Evolutionary conservation across 2,797 vertebrate genomes (phyloP).

Genomic region (Valencia hispanica): DNA sequence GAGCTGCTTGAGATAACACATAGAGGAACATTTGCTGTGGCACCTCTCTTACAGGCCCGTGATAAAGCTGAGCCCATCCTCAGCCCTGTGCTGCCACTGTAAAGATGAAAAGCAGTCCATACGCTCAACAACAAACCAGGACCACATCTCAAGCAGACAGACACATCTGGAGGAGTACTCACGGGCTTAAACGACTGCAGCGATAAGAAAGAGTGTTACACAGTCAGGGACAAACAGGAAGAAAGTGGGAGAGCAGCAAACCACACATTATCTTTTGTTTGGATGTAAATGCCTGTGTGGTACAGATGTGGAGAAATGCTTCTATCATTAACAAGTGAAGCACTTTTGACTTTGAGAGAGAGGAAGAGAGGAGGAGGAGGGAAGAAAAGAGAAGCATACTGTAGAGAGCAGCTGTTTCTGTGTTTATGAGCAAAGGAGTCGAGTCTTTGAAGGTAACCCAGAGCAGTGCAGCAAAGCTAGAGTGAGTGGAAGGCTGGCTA

Average conservation of each 20-base stretch:
- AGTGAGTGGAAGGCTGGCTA: conserved; percentile 74
- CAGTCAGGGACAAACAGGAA: conserved; percentile 68
- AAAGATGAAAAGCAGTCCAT: conserved; percentile 67
- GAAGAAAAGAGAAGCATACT: conserved; percentile 72
- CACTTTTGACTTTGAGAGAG: conserved; percentile 84
- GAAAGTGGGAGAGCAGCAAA: conserved; percentile 68
- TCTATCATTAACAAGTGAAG: conserved; percentile 78
- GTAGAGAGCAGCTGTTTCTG: conserved; percentile 81
- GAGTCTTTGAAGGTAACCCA: conserved; percentile 83
- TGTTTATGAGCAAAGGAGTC: conserved; percentile 78
- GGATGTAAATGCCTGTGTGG: conserved; percentile 77
- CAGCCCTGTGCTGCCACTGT: conserved; percentile 39
- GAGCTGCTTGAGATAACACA: conserved; percentile 53
- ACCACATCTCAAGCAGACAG: conserved; percentile 59
- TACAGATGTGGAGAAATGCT: conserved; percentile 77
- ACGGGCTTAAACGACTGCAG: conserved; percentile 50
- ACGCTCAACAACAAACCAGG: conserved; percentile 48
- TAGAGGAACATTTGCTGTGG: conserved; percentile 33
- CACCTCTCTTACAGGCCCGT: conserved; percentile 47
- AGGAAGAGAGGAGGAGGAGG: conserved; percentile 58
- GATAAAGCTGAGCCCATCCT: conserved; percentile 54
- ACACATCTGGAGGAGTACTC: conserved; percentile 66
- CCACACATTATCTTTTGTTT: conserved; percentile 79
- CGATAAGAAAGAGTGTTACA: conserved; percentile 65
- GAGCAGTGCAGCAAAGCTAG: conserved; percentile 74